A percentile compares a stretch with the other conserved stretches of the same genome.
phyloP scores from a whole-genome alignment of 2,113 vertebrate genomes.

The Numenius arquata region DNA sequence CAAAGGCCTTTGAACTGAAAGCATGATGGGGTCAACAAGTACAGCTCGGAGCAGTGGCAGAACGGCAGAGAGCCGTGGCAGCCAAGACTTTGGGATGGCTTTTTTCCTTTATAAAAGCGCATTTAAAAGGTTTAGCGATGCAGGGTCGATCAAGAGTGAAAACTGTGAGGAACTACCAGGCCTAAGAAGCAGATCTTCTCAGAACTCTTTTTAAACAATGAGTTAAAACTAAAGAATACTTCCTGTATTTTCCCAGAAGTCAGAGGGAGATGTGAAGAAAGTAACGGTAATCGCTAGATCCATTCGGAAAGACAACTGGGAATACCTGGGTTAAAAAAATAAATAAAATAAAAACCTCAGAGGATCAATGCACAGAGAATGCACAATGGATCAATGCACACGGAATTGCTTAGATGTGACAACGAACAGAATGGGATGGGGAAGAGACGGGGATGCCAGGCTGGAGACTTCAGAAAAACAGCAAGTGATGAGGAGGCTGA shows the following conservation, averaged over 20 bases:
- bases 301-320: neutral
- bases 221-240: neutral
- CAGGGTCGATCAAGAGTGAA: neutral
- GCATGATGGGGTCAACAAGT: slow-evolving; percentile 4
- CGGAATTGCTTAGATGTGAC: neutral
- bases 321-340: neutral
- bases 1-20: neutral
- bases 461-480: neutral
- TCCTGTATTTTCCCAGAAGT: neutral
- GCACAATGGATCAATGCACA: no score
- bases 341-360: neutral
- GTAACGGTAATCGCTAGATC: rapidly evolving
- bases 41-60: neutral
- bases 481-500: neutral
- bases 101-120: neutral
- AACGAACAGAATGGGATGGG: neutral
- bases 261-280: neutral
- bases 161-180: neutral
- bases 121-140: neutral
- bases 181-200: neutral
- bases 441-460: neutral
- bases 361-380: no score
- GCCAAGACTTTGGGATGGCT: neutral
- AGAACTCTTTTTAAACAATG: neutral
- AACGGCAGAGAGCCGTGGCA: neutral